phyloP scores from a whole-genome alignment of 2,113 vertebrate species.

The Melanerpes aurifrons region DNA sequence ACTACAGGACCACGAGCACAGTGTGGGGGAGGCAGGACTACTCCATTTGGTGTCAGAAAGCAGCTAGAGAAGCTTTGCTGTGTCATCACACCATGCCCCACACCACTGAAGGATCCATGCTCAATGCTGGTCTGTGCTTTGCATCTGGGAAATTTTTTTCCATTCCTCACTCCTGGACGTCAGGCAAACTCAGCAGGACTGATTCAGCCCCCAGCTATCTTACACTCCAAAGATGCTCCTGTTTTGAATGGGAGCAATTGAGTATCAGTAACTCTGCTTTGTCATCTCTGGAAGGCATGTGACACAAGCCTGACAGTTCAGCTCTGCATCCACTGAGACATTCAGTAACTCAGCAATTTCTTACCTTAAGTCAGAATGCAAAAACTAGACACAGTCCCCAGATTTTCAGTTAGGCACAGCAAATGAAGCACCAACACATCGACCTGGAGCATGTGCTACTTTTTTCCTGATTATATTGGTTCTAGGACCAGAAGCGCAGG shows the following conservation, averaged over 20 bases:
- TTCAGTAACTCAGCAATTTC: background rate
- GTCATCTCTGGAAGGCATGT: background rate
- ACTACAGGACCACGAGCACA: background rate
- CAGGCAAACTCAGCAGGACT: background rate
- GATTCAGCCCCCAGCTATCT: background rate
- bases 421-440: background rate
- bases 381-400: background rate
- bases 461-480: background rate
- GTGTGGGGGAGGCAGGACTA: background rate
- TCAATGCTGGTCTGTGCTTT: background rate
- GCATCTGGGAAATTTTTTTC: background rate
- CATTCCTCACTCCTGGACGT: background rate
- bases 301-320: background rate
- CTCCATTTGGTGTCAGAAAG: background rate
- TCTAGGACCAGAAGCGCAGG: background rate
- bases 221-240: background rate
- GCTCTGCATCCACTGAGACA: background rate
- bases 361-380: background rate
- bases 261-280: background rate
- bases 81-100: background rate
- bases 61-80: background rate
- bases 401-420: background rate
- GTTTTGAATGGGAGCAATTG: background rate
- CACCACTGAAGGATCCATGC: background rate
- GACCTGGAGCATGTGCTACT: background rate